A percentile compares a stretch with the other conserved stretches of the same genome.
Evolutionary conservation across 2,113 vertebrate species (phyloP).

Genomic region (Pycnonotus jocosus): DNA sequence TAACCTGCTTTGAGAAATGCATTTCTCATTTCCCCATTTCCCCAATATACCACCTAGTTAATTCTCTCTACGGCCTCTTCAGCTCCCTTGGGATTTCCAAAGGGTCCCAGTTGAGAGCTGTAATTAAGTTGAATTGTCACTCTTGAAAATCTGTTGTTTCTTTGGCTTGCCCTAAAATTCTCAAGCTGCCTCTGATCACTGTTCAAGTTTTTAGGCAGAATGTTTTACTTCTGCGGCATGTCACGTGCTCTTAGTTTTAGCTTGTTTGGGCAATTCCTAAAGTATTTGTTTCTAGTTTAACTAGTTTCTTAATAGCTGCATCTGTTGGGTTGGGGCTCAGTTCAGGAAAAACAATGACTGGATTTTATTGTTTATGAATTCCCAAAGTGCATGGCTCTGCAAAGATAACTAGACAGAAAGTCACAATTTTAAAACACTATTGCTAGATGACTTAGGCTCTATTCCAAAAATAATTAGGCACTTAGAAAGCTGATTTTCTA

Average conservation of each 20-base stretch:
- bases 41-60: not conserved
- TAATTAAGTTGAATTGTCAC: not conserved
- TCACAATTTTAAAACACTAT: not conserved
- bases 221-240: not conserved
- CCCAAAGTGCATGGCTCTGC: not conserved
- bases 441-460: conserved; percentile 9
- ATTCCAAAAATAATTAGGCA: conserved; percentile 25
- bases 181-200: not conserved
- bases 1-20: not conserved
- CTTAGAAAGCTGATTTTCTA: not conserved
- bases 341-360: conserved; percentile 32
- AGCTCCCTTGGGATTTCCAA: not conserved
- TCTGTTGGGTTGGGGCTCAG: conserved; percentile 3
- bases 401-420: not conserved
- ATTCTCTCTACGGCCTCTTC: not conserved
- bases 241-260: conserved; percentile 45
- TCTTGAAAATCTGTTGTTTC: not conserved
- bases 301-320: conserved; percentile 9
- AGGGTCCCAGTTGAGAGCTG: not conserved
- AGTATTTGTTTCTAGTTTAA: conserved; percentile 42
- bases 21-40: not conserved
- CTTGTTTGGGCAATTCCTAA: conserved; percentile 16
- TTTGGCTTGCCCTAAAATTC: not conserved
- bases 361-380: conserved; percentile 2
- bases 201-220: conserved; percentile 12